Evolutionary conservation across 2,888 invertebrate genomes (phyloP).

Genomic region (Pardosa pseudoannulata): DNA sequence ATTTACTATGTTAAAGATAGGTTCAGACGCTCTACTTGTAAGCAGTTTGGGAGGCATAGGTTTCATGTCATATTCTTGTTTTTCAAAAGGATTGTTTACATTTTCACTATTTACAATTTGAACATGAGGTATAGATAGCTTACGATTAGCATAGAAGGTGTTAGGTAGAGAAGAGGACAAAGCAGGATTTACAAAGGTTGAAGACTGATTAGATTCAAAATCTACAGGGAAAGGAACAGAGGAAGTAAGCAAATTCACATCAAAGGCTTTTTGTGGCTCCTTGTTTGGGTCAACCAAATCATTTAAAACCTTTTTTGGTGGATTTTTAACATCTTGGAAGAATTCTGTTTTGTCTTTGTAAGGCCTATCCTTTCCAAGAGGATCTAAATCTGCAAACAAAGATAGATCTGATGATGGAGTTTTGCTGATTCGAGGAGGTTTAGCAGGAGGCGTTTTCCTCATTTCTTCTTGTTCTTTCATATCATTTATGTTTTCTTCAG

Average conservation of each 20-base stretch:
- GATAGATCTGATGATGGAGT: constrained; percentile 76
- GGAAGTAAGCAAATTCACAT: constrained; percentile 24
- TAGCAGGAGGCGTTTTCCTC: constrained; percentile 38
- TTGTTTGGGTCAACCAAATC: constrained; percentile 82
- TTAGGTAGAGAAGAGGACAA: constrained; percentile 35
- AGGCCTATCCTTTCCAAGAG: constrained; percentile 92
- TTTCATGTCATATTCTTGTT: neutral
- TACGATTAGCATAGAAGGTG: constrained; percentile 20
- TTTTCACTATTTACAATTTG: constrained; percentile 26
- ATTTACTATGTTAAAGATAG: constrained; percentile 1
- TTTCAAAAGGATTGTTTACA: constrained; percentile 48
- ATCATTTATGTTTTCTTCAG: constrained; percentile 6
- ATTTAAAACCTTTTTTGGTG: constrained; percentile 93
- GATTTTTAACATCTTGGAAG: constrained; percentile 96
- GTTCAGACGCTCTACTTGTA: constrained; percentile 28
- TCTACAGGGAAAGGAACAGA: constrained; percentile 61
- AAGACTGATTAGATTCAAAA: constrained; percentile 33
- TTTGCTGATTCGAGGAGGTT: constrained; percentile 58
- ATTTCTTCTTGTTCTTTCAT: constrained; percentile 32
- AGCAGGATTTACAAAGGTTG: constrained; percentile 17
- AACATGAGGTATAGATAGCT: constrained; percentile 6
- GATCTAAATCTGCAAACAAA: constrained; percentile 95
- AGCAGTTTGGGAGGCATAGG: neutral
- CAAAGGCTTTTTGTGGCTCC: constrained; percentile 22
- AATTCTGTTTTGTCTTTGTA: constrained; percentile 97